Percentiles rank a stretch among this genome's conserved stretches.
These are phyloP conservation scores for Brenthis ino DNA, from an alignment of 2,888 invertebrate species.

Conservation along the genomic window DNA sequence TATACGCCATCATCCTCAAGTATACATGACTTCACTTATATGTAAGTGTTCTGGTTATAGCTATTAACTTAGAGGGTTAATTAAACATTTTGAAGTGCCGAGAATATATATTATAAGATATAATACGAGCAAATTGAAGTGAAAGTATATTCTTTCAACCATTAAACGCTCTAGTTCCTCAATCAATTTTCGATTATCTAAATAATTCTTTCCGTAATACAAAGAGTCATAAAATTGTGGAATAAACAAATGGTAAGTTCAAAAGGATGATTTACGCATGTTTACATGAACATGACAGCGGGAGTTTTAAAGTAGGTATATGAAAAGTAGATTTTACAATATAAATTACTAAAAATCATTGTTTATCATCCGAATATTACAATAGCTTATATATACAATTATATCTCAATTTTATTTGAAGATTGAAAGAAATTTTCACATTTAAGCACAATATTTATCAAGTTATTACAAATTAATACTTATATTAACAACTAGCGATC, in stretches of 20 bases:
- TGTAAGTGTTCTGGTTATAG: too few relatives aligned
- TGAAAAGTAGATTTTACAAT: background rate
- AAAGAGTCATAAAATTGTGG: constrained; percentile 6
- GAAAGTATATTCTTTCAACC: constrained; percentile 14
- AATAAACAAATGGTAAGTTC: constrained; percentile 7
- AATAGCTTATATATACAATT: too few relatives aligned
- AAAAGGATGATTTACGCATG: constrained; percentile 10
- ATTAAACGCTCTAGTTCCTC: constrained; percentile 11
- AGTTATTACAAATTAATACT: too few relatives aligned
- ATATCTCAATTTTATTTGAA: too few relatives aligned
- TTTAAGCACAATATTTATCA: too few relatives aligned
- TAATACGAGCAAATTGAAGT: constrained; percentile 12
- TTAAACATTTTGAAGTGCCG: constrained; percentile 2
- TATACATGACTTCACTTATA: too few relatives aligned
- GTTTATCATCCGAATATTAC: too few relatives aligned
- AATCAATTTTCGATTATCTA: constrained; percentile 13
- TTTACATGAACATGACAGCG: constrained; percentile 2
- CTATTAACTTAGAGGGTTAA: too few relatives aligned
- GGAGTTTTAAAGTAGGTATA: background rate
- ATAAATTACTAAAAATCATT: background rate
- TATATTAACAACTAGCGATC: too few relatives aligned
- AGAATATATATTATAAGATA: constrained; percentile 3
- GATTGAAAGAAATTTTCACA: too few relatives aligned
- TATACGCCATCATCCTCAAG: too few relatives aligned
- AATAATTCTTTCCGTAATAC: constrained; percentile 9